phyloP scores from a whole-genome alignment of 2,797 vertebrate genomes.

The Sitta carolinensis region DNA sequence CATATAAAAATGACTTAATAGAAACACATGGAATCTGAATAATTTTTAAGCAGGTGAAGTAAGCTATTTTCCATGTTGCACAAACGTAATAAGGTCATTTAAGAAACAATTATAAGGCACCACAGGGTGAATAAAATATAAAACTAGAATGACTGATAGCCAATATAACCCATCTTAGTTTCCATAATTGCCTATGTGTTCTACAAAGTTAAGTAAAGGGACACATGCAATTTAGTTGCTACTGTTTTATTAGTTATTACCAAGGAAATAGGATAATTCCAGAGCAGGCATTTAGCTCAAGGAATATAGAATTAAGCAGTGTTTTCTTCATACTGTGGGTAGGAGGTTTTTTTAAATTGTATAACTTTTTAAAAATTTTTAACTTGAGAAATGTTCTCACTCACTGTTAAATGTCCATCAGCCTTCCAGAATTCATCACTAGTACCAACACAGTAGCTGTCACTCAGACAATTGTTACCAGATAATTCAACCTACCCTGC shows the following conservation, averaged over 20 bases:
- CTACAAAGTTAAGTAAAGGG: constrained; percentile 67
- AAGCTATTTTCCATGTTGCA: constrained; percentile 60
- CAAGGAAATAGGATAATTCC: constrained; percentile 24
- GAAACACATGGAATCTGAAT: constrained; percentile 42
- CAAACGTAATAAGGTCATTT: constrained; percentile 71
- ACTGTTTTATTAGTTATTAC: constrained; percentile 17
- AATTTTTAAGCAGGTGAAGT: constrained; percentile 47
- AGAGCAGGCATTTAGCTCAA: background rate
- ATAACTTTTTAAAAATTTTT: constrained; percentile 4
- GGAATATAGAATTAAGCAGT: constrained; percentile 23
- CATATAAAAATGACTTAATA: constrained; percentile 52
- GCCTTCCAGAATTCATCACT: constrained; percentile 31
- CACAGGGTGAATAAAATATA: constrained; percentile 49
- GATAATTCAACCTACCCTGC: constrained; percentile 55
- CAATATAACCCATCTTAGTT: constrained; percentile 43
- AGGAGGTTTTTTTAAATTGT: background rate
- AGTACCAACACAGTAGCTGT: constrained; percentile 52
- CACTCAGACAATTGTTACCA: constrained; percentile 62
- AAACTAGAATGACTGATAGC: constrained; percentile 50
- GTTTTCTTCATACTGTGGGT: background rate
- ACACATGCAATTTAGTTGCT: constrained; percentile 37
- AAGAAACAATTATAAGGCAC: constrained; percentile 69
- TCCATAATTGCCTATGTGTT: constrained; percentile 48
- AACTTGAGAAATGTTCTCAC: background rate
- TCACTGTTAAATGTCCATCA: constrained; percentile 51